These are phyloP conservation scores for Dinomys branickii DNA, from an alignment of 2,113 vertebrate species.

Conservation along the genomic window DNA sequence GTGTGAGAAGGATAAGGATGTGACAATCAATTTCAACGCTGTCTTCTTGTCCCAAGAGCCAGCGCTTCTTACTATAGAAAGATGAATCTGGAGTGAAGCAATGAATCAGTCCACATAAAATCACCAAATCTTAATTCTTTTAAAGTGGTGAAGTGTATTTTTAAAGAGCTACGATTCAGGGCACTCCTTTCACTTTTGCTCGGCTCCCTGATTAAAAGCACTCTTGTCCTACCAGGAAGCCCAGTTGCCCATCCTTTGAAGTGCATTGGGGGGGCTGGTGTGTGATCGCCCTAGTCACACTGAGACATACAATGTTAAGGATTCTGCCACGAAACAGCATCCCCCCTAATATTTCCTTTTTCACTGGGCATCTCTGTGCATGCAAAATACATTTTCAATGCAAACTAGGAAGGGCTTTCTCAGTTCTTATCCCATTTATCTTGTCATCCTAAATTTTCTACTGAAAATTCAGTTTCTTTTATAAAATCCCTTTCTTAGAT, in stretches of 20 bases:
- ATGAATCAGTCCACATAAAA: slow-evolving; percentile 4
- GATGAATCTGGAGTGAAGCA: neutral
- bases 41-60: neutral
- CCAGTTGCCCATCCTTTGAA: neutral
- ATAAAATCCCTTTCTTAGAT: neutral
- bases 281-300: neutral
- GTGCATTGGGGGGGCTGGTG: neutral
- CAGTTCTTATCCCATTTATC: neutral
- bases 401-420: neutral
- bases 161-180: neutral
- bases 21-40: neutral
- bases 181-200: neutral
- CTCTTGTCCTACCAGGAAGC: neutral
- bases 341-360: neutral
- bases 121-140: slow-evolving; percentile 22
- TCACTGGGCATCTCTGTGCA: neutral
- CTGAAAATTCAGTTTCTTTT: neutral
- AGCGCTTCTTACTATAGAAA: neutral
- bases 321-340: slow-evolving; percentile 3
- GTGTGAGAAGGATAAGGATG: neutral
- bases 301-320: neutral
- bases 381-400: neutral
- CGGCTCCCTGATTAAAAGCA: neutral
- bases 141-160: neutral
- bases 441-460: neutral